Base-by-base conservation (phyloP, 2,113 vertebrate species). In the Atrichornis clamosus region DNA sequence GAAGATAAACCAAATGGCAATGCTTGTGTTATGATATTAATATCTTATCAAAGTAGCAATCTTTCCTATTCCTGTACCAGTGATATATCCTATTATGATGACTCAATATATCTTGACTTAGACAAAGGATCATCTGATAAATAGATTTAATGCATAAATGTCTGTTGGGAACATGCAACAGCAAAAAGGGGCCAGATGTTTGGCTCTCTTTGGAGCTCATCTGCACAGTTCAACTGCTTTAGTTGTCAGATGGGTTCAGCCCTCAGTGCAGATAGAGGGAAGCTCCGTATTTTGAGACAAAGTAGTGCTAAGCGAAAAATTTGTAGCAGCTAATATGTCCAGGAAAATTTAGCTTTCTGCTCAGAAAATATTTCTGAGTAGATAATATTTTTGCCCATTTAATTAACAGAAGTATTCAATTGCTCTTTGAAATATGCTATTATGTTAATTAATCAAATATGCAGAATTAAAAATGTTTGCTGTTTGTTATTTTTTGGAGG, bases 181-280 rank as follows among this genome's bases (percentile, higher is more conserved):
- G 65, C 75, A 96, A 97, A 96, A 91, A 89, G 56, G 41, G 60
- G 95, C 86, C 93, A 96, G 95, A 96, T 95, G 90, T 97, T 96
- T 92, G 81, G 39, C 75, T 94, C 75, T 97, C 90, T 91, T 87
- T 90, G 88, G 84, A 97, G 90, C 81, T 94, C 94, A 95, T 92
- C 96, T 93, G 26, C 58, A 70, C 76, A 95, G 91, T 96, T 94
- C 91, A 95, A 80, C 83, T 88, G 80, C 78, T 95, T 92, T 74
- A 87, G 82, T 63, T 94, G 90, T 96, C 90, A 96, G 75, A 93
- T 76, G 62, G 27, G 49, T 95, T 95, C 81, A 93, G 37, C 17
- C 83, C 58, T 37, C 49, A 85, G 69, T 37, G 46, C 69, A 85
- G 59, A 95, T 46, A 73, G 12, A 87, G 68, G 94, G 63, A 80